Base-by-base conservation (phyloP, 2,113 vertebrate species). In the Fulica atra region DNA sequence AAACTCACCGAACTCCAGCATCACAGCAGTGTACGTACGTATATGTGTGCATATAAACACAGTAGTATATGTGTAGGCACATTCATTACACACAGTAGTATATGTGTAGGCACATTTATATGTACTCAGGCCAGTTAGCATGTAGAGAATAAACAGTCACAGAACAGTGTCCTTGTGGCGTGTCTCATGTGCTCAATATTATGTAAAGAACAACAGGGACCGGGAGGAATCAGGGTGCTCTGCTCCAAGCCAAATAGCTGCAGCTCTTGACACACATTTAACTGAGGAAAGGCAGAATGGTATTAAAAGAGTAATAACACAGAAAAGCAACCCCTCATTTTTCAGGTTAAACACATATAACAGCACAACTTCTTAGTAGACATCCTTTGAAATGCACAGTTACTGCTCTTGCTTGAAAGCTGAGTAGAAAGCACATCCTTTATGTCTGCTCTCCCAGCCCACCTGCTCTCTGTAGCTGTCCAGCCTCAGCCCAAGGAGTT, bases 21-120 rank as follows among this genome's bases (percentile, higher is more conserved):
- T 20, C n/a, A 15, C 3, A 76, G 4, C 35, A 44, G 21, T 7
- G 0, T 5, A 9, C 3, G 26, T 16, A 2, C 26, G 1, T 9
- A 3, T 4, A 1, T 13, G 50, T 51, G 50, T 51, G 25, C 25
- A 31, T 4, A 31, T 8, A 29, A 31, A 40, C 7, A 60, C 1
- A 29, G 2, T 7, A 3, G 2, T 16, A 16, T n/a, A 33, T 36
- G 7, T 36, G 12, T 21, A n/a, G n/a, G n/a, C n/a, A n/a, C n/a
- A n/a, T n/a, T n/a, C n/a, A n/a, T n/a, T n/a, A n/a, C n/a, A 38
- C 7, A 59, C 0, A 28, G 2, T 6, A 3, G 1, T 15, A 16
- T n/a, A 28, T 36, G 7, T 36, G 12, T 21, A 1, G 26, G 9
- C 26, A 42, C 20, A 24, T 35, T 24, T 33, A 12, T 19, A 12